A percentile compares a stretch with the other conserved stretches of the same genome.
phyloP scores from a whole-genome alignment of 2,797 vertebrate genomes.

The Apogon talboti region DNA sequence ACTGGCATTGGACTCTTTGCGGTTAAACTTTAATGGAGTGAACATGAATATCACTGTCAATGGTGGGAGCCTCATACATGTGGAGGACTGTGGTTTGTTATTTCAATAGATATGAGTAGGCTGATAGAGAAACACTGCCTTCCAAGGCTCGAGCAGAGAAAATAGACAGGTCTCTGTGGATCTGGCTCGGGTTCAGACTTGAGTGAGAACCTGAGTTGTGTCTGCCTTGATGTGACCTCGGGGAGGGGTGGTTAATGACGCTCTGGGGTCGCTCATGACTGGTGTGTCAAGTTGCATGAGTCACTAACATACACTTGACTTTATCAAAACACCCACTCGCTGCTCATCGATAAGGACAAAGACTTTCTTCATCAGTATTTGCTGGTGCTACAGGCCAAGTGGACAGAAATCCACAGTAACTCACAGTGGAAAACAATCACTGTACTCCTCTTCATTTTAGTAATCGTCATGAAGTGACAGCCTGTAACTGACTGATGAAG shows the following conservation, averaged over 20 bases:
- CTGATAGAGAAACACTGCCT: conserved; percentile 73
- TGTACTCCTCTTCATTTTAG: conserved; percentile 46
- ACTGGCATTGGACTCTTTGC: conserved; percentile 72
- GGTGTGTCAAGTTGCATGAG: conserved; percentile 78
- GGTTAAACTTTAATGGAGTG: conserved; percentile 77
- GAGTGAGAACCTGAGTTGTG: conserved; percentile 70
- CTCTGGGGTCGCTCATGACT: conserved; percentile 68
- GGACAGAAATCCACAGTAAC: neutral
- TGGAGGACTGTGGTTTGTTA: conserved; percentile 75
- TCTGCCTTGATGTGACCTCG: conserved; percentile 73
- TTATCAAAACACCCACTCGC: conserved; percentile 70
- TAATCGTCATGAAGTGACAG: conserved; percentile 43
- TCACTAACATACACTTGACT: conserved; percentile 74
- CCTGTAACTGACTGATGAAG: conserved; percentile 65
- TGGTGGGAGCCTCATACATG: conserved; percentile 64
- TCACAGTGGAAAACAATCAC: conserved; percentile 32
- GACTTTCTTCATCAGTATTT: conserved; percentile 35
- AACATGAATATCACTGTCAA: conserved; percentile 77
- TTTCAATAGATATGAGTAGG: conserved; percentile 77
- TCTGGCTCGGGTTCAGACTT: conserved; percentile 66
- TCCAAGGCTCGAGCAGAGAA: conserved; percentile 71
- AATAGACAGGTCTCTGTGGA: conserved; percentile 78
- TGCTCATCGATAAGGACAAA: conserved; percentile 65
- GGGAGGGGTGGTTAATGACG: conserved; percentile 75
- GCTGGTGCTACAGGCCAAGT: neutral